These are phyloP conservation scores for Saguinus midas DNA, from an alignment of 2,113 vertebrate genomes.

Conservation along the genomic window DNA sequence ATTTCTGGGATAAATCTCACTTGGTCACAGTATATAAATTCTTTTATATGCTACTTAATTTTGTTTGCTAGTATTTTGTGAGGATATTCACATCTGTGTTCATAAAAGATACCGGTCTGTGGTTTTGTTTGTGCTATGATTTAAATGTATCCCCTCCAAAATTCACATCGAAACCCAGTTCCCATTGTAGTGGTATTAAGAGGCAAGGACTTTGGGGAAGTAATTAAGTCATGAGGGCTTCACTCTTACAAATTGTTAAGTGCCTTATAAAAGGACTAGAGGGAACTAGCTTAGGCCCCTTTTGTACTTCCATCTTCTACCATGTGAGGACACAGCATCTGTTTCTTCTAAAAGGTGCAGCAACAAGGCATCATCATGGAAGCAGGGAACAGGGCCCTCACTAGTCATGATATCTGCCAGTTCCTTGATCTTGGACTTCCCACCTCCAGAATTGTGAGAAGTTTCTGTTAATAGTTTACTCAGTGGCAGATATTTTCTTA, in stretches of 20 bases:
- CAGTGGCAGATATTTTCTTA: background rate
- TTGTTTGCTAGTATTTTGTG: background rate
- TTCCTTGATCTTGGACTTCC: background rate
- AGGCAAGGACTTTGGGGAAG: background rate
- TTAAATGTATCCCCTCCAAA: background rate
- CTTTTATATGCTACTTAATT: background rate
- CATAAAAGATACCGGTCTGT: background rate
- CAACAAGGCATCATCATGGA: background rate
- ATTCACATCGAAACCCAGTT: background rate
- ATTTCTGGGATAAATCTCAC: background rate
- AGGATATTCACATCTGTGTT: background rate
- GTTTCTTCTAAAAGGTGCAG: background rate
- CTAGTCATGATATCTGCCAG: background rate
- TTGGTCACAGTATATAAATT: background rate
- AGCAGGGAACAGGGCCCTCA: background rate
- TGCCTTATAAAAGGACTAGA: background rate
- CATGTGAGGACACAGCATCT: background rate
- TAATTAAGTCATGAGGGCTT: background rate
- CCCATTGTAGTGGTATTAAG: background rate
- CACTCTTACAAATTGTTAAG: background rate
- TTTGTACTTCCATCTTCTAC: background rate
- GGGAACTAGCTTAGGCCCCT: too few species aligned
- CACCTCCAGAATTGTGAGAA: background rate
- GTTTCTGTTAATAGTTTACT: background rate
- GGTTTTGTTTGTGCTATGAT: background rate